Evolutionary conservation across 2,888 invertebrate genomes (phyloP).

Genomic region (Melinaea marsaeus): DNA sequence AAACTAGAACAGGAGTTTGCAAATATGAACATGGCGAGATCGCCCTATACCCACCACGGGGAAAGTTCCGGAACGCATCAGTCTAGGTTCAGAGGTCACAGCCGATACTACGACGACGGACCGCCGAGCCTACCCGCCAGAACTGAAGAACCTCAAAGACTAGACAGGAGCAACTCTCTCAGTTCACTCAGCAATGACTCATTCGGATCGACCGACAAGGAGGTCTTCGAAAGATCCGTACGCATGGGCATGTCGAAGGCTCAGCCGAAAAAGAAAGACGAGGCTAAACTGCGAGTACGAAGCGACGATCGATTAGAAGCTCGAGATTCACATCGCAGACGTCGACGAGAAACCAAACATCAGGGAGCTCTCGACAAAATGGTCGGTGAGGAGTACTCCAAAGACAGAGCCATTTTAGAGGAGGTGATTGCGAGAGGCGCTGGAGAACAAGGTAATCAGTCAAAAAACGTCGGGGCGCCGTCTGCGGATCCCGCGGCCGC

Average conservation of each 20-base stretch:
- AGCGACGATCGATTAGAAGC: slow-evolving; percentile 48
- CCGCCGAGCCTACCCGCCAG: slow-evolving; percentile 49
- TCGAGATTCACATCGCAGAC: slow-evolving; percentile 33
- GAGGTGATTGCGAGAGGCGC: slow-evolving; percentile 82
- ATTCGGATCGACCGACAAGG: slow-evolving; percentile 79
- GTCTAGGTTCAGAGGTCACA: slow-evolving; percentile 33
- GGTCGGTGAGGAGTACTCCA: slow-evolving; percentile 49
- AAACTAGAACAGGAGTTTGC: slow-evolving; percentile 38
- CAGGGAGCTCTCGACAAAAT: slow-evolving; percentile 48
- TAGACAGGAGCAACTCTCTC: slow-evolving; percentile 52
- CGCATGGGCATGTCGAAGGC: slow-evolving; percentile 82
- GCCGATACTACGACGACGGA: slow-evolving; percentile 40
- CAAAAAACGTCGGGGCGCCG: slow-evolving; percentile 89
- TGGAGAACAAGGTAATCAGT: slow-evolving; percentile 39
- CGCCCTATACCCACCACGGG: slow-evolving; percentile 42
- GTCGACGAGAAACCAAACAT: slow-evolving; percentile 37
- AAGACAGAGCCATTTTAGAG: slow-evolving; percentile 70
- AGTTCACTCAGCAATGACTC: slow-evolving; percentile 72
- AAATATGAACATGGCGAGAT: slow-evolving; percentile 30
- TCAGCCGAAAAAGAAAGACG: slow-evolving; percentile 36
- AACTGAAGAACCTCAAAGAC: slow-evolving; percentile 39
- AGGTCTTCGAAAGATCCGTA: slow-evolving; percentile 87
- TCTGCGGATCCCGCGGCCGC: slow-evolving; percentile 80
- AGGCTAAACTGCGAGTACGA: slow-evolving; percentile 40
- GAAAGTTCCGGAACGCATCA: slow-evolving; percentile 35